phyloP scores from a whole-genome alignment of 2,797 vertebrate species.

The Sebastes oblongus region DNA sequence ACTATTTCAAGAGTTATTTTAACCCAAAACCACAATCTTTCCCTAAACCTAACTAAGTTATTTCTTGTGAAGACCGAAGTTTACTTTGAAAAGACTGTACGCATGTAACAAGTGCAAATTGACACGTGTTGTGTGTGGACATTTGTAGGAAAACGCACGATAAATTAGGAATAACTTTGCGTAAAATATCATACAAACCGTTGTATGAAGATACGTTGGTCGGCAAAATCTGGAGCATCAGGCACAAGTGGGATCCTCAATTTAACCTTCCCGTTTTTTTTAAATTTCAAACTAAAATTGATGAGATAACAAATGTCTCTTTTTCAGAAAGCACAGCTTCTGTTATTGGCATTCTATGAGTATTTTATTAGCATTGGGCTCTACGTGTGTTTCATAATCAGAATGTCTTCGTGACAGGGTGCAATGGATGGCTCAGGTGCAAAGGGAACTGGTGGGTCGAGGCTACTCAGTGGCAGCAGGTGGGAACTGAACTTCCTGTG shows the following conservation, averaged over 20 bases:
- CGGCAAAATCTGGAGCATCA: background rate
- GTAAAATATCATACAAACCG: no score
- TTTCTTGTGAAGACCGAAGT: no score
- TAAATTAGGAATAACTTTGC: no score
- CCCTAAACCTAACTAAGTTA: no score
- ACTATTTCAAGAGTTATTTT: no score
- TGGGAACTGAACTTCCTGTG: background rate
- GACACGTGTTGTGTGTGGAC: no score
- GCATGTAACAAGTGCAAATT: no score
- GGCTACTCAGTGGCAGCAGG: background rate
- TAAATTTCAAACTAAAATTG: background rate
- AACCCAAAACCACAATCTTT: no score
- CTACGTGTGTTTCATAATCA: no score
- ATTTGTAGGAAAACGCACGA: no score
- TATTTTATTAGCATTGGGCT: background rate
- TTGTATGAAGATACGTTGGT: no score
- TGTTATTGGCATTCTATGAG: background rate
- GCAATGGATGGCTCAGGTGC: background rate
- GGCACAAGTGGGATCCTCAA: background rate
- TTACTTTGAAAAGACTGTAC: no score
- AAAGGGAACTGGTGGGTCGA: background rate
- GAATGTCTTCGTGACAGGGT: background rate
- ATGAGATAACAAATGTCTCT: background rate
- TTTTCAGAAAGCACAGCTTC: background rate
- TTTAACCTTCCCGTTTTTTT: background rate